Conservation (phyloP, 2,888 invertebrate genomes). For the Pogonocherus hispidulus region DNA sequence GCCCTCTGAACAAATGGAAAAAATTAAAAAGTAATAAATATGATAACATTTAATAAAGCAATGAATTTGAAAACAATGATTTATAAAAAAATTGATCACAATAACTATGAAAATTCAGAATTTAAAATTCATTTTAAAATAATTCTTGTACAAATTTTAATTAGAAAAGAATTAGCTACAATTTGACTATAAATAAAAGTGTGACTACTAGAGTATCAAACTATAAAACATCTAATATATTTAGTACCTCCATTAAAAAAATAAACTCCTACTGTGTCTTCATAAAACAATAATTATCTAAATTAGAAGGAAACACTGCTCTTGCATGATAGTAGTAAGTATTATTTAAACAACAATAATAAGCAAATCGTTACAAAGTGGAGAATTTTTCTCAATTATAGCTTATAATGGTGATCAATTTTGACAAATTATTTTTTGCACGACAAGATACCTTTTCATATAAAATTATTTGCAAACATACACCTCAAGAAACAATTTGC, state of each 20-base stretch:
- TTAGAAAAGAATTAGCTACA: slow-evolving; percentile 27
- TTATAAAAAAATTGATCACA: slow-evolving; percentile 37
- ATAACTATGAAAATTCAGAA: slow-evolving; percentile 19
- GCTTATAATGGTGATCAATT: slow-evolving; percentile 19
- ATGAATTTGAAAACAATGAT: slow-evolving; percentile 43
- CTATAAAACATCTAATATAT: slow-evolving; percentile 26
- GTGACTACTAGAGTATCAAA: slow-evolving; percentile 11
- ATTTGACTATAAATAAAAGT: slow-evolving; percentile 31
- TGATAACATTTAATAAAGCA: slow-evolving; percentile 42
- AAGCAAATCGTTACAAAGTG: slow-evolving; percentile 31
- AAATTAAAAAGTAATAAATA: slow-evolving; percentile 42
- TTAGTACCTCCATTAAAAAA: slow-evolving; percentile 35
- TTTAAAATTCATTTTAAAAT: slow-evolving; percentile 14
- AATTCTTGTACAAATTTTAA: slow-evolving; percentile 24
- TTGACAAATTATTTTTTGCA: slow-evolving; percentile 35
- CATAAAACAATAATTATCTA: slow-evolving; percentile 32
- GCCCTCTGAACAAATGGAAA: slow-evolving; percentile 49
- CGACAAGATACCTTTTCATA: slow-evolving; percentile 3
- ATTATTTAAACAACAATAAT: slow-evolving; percentile 33
- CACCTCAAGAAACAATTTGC: slow-evolving; percentile 37
- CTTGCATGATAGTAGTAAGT: slow-evolving; percentile 27
- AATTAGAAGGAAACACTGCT: slow-evolving; percentile 29
- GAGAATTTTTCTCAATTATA: slow-evolving; percentile 4
- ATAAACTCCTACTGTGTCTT: slow-evolving; percentile 22
- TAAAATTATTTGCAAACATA: slow-evolving; percentile 13